Evolutionary conservation across 2,888 invertebrate species (phyloP), one percentile per base, ranked within the genome.

Genomic region (Leptarthrus brevirostris): DNA sequence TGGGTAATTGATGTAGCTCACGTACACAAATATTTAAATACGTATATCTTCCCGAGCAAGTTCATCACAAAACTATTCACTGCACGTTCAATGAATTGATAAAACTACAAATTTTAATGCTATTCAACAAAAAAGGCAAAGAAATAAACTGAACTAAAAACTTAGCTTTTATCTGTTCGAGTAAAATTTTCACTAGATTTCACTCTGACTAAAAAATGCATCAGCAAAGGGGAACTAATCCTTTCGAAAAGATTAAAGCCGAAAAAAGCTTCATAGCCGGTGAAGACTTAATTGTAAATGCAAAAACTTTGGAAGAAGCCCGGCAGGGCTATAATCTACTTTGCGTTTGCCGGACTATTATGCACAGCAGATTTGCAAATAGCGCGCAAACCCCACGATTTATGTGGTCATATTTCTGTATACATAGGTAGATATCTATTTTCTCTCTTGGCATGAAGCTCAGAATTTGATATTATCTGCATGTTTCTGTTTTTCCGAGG

Each of bases 321-420:
- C 26, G 56, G 22, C 20, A 2, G 56, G 8, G 56, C 56, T 40
- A 34, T 61, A 47, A 24, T 64, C 44, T 64, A 64, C 24, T 64
- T 24, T 64, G 24, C 64, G 8, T 40, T 40, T 12, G 40, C n/a
- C 49, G n/a, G 64, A 47, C 40, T 47, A 64, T 64, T 64, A 64
- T 64, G 64, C 24, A 64, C 44, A 64, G 16, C 64, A 64, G 64
- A 44, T 64, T 64, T 47, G 26, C 64, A 64, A 64, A 64, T 64
- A 64, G 64, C 36, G 64, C 36, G 24, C 22, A 47, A 44, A 22
- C 44, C n/a, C 16, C 22, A 24, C 47, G 47, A 64, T 64, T 64
- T 64, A 64, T 64, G 64, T 44, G 47, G 64, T 64, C 64, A 64
- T 64, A 64, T 64, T 64, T 64, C 47, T 24, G 36, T 12, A 64